Evolutionary conservation across 92 coral and sea anemone genomes (phyloP).

Genomic region (Meandrina meandrites): DNA sequence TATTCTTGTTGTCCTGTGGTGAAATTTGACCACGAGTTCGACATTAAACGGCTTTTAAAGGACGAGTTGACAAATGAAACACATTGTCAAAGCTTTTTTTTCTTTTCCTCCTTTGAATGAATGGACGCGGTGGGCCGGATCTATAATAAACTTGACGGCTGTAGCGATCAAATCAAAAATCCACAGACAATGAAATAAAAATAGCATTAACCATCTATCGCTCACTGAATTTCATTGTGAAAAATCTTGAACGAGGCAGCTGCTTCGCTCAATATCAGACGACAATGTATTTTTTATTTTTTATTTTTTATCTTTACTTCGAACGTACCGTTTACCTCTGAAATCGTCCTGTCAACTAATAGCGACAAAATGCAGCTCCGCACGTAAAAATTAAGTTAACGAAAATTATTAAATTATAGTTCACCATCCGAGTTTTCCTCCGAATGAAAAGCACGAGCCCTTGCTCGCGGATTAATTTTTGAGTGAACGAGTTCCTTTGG

Average conservation of each 20-base stretch:
- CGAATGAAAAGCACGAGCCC: background rate
- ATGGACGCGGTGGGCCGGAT: background rate
- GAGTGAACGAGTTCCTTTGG: background rate
- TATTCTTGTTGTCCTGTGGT: background rate
- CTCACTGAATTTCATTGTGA: background rate
- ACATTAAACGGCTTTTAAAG: background rate
- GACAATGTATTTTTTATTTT: background rate
- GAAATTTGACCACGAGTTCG: slow-evolving; percentile 11
- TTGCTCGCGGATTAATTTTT: background rate
- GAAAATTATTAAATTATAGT: background rate
- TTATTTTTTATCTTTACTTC: background rate
- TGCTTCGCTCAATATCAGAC: background rate
- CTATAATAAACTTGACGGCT: background rate
- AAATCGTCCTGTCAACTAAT: slow-evolving; percentile 5
- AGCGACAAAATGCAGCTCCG: background rate
- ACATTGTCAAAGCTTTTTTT: slow-evolving; percentile 1
- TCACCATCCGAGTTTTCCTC: background rate
- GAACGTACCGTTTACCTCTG: background rate
- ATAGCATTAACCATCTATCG: background rate
- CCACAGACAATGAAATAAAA: background rate
- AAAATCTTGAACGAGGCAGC: slow-evolving; percentile 17
- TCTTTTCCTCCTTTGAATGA: background rate
- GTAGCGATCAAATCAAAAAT: background rate
- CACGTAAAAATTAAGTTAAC: background rate
- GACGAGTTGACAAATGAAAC: background rate